These are phyloP conservation scores for Mallotus villosus DNA, from an alignment of 2,797 vertebrate species.

Conservation along the genomic window DNA sequence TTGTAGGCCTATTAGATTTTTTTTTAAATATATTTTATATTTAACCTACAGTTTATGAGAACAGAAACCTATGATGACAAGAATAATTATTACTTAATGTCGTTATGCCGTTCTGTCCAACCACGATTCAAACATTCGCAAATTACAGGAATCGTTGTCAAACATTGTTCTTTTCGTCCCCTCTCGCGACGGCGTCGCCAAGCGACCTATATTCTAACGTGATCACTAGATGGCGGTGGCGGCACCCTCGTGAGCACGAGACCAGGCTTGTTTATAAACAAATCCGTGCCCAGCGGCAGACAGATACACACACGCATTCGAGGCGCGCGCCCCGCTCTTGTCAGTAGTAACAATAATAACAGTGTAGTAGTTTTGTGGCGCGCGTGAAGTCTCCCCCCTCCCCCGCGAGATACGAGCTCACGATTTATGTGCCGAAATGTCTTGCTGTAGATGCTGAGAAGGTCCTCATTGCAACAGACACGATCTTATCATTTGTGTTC, in stretches of 20 bases:
- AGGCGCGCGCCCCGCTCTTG: not conserved
- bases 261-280: slow-evolving; percentile 76
- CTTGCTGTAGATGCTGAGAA: not conserved
- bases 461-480: slow-evolving; percentile 38
- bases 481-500: slow-evolving; percentile 20
- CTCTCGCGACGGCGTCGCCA: slow-evolving; percentile 30
- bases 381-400: not conserved
- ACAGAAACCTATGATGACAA: not conserved
- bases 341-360: slow-evolving; percentile 1
- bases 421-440: not conserved
- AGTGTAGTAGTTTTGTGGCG: not conserved
- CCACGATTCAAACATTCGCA: not conserved
- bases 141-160: not conserved
- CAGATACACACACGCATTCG: slow-evolving; percentile 25
- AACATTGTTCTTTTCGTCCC: not conserved
- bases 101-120: no score
- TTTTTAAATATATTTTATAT: not conserved
- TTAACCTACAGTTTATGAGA: not conserved
- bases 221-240: slow-evolving; percentile 58
- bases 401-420: not conserved
- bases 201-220: slow-evolving; percentile 25
- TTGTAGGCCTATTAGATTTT: no score
- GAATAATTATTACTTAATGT: not conserved
- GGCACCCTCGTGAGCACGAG: slow-evolving; percentile 39
- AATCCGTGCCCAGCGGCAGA: slow-evolving; percentile 55